Evolutionary conservation across 2,888 invertebrate genomes (phyloP).

Genomic region (Lycia hirtaria): DNA sequence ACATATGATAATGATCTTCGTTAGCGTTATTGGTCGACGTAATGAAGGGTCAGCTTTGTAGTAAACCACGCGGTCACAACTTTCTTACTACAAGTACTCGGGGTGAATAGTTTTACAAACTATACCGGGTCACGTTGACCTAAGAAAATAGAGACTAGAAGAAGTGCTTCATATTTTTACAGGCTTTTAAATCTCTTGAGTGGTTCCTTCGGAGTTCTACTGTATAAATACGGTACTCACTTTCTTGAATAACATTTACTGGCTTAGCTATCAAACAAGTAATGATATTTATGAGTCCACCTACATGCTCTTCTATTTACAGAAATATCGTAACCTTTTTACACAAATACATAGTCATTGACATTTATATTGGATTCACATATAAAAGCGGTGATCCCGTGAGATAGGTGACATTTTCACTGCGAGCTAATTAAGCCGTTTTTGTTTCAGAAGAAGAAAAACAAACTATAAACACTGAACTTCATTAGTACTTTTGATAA

Average conservation of each 20-base stretch:
- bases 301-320: constrained; percentile 26
- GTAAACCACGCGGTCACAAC: constrained; percentile 38
- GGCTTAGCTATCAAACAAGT: not conserved
- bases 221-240: constrained; percentile 3
- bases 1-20: constrained; percentile 79
- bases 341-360: constrained; percentile 29
- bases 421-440: not conserved
- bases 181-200: constrained; percentile 14
- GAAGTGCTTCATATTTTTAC: constrained; percentile 11
- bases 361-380: constrained; percentile 34
- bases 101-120: constrained; percentile 18
- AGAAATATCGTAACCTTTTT: constrained; percentile 38
- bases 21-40: constrained; percentile 64
- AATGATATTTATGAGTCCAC: constrained; percentile 22
- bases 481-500: too few relatives aligned
- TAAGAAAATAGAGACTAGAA: constrained; percentile 16
- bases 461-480: too few relatives aligned
- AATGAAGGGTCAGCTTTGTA: constrained; percentile 50
- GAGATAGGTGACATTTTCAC: constrained; percentile 24
- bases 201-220: constrained; percentile 6
- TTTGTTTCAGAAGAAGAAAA: not conserved
- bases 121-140: constrained; percentile 22
- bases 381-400: constrained; percentile 26
- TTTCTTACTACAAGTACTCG: constrained; percentile 37
- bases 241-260: constrained; percentile 11